Evolutionary conservation across 2,888 invertebrate species (phyloP), one percentile per base, ranked within the genome.

Genomic region (Scaptodrosophila latifasciaeformis): DNA sequence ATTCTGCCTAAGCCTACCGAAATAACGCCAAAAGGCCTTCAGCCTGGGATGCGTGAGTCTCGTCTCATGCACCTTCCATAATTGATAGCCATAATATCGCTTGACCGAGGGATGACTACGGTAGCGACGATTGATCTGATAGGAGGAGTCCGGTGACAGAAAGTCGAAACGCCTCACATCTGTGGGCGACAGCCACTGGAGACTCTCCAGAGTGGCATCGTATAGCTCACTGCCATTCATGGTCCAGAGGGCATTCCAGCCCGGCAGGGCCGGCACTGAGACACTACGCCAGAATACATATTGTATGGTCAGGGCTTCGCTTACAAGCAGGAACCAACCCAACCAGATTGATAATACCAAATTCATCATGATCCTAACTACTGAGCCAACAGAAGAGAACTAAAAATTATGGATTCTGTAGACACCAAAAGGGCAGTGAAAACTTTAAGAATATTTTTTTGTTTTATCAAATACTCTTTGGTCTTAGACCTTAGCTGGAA

Each of bases 61-160:
- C 4, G 75, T 83, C 55, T 81, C 84, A 45, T 85, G 85, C 18
- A 93, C 89, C 81, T 92, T 90, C 92, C 93, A 92, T 45, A 94
- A 83, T 86, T 94, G 94, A 39, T 91, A 89, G 2, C 93, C 93
- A 19, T 61, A 68, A 47, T 85, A 84, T 1, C 82, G 80, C 12
- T 55, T 57, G 48, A 81, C 79, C 2, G 76, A 59, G 7, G 62
- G 59, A 37, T 60, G 53, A 18, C 62, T 83, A 13, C 82, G 80
- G 58, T 78, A 83, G 2, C 81, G 81, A 53, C 67, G 59, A 69
- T 83, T 82, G 13, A 82, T 82, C 50, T 82, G 83, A 58, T 70
- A 83, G 2, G 75, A 63, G 0, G 82, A 82, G 15, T 67, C 66
- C 1, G 82, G 68, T n/a, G 82, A 83, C 1, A 82, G 49, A 6